phyloP scores from a whole-genome alignment of 2,888 invertebrate genomes.

The Phaonia tiefii region DNA sequence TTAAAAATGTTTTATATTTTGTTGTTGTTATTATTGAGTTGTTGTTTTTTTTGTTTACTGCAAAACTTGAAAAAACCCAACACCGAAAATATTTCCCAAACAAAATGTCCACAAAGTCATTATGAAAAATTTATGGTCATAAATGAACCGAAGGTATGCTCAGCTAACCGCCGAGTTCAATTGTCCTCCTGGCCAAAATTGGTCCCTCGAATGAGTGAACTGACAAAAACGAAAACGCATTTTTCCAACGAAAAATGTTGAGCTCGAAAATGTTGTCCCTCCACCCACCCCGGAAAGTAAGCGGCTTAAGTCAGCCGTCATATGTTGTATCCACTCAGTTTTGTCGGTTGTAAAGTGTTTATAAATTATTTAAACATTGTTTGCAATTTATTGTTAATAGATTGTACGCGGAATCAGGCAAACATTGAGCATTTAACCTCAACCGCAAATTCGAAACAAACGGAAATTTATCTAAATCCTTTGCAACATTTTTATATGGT shows the following conservation, averaged over 20 bases:
- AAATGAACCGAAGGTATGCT: not conserved
- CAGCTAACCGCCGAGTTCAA: too few relatives aligned
- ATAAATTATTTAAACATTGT: slow-evolving; percentile 18
- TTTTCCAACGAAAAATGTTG: not conserved
- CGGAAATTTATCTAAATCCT: slow-evolving; percentile 11
- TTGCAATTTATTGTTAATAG: slow-evolving; percentile 16
- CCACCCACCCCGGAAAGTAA: not conserved
- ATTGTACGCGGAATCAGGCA: not conserved
- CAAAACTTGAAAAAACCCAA: too few relatives aligned
- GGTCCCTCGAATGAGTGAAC: too few relatives aligned
- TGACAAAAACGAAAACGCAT: not conserved
- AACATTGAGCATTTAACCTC: slow-evolving; percentile 3
- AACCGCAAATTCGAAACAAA: not conserved
- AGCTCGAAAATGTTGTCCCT: not conserved
- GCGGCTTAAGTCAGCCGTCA: not conserved
- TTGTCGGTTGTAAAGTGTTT: not conserved
- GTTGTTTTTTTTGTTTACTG: too few relatives aligned
- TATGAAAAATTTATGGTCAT: not conserved
- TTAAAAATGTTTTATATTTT: too few relatives aligned
- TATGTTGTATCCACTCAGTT: too few relatives aligned
- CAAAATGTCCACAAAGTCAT: slow-evolving; percentile 20
- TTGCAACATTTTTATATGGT: not conserved
- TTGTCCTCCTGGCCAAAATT: too few relatives aligned
- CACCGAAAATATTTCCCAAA: not conserved
- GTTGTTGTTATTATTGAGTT: too few relatives aligned